A percentile compares a stretch with the other conserved stretches of the same genome.
phyloP scores from a whole-genome alignment of 2,797 vertebrate genomes.

The Sylvia borin region DNA sequence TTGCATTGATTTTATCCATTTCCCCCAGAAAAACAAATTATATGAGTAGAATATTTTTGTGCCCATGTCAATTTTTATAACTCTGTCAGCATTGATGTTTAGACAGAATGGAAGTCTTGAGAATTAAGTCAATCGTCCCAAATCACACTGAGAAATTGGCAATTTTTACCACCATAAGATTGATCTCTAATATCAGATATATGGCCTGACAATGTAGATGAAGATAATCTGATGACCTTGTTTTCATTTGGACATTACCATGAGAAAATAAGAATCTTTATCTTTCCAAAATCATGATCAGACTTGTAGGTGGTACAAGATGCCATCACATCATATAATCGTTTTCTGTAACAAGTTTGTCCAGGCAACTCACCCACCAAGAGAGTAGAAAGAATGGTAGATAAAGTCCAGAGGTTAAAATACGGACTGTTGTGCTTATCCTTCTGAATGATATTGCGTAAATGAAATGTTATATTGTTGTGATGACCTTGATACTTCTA shows the following conservation, averaged over 20 bases:
- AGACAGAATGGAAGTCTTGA: background rate
- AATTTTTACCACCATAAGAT: background rate
- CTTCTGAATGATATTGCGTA: background rate
- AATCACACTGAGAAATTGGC: background rate
- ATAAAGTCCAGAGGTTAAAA: background rate
- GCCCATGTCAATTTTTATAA: background rate
- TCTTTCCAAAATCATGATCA: background rate
- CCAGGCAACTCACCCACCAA: background rate
- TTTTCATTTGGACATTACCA: background rate
- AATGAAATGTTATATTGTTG: background rate
- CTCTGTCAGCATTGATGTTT: background rate
- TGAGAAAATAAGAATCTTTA: background rate
- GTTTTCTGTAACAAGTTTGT: background rate
- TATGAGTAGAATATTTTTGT: background rate
- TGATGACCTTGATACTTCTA: background rate
- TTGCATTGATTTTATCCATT: background rate
- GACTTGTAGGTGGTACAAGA: background rate
- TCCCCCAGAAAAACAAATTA: background rate
- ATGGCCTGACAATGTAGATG: background rate
- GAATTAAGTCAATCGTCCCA: background rate
- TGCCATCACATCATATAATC: background rate
- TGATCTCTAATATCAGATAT: background rate
- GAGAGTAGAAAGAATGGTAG: background rate
- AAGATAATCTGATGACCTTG: background rate
- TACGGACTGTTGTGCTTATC: background rate